Conservation (phyloP, 1,140 invertebrate genomes). For the Lasioglossum baleicum region DNA sequence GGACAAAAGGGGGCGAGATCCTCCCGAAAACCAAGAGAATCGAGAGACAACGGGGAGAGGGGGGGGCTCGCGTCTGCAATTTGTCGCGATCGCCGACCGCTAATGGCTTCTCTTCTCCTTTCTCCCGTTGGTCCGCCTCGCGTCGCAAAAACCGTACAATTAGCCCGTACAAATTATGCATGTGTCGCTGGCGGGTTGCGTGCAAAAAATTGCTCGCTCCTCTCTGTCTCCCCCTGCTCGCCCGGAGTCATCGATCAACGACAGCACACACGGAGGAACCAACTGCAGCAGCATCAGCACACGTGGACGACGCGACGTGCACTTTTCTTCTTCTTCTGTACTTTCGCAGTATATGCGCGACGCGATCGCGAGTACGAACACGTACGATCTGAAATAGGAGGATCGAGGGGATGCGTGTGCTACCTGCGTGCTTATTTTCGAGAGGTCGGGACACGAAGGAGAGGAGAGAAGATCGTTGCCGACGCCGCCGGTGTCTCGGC, state of each 20-base stretch:
- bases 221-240: no score
- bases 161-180: constrained; percentile 13
- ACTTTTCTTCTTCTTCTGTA: no score
- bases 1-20: no score
- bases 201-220: background rate
- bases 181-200: background rate
- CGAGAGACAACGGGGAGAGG: no score
- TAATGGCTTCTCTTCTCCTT: background rate
- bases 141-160: background rate
- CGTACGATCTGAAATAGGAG: constrained; percentile 28
- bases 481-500: background rate
- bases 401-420: constrained; percentile 7
- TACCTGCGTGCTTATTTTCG: constrained; percentile 14
- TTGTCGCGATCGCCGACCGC: background rate
- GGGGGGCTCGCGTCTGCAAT: background rate
- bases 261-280: background rate
- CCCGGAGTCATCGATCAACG: constrained; percentile 2
- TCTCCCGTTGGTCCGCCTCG: background rate
- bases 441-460: background rate
- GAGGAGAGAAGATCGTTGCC: background rate
- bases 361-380: constrained; percentile 18
- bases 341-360: background rate
- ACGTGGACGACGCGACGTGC: background rate
- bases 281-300: no score
- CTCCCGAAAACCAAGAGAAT: no score